Evolutionary conservation across 2,113 vertebrate genomes (phyloP).

Genomic region (Azemiops feae): DNA sequence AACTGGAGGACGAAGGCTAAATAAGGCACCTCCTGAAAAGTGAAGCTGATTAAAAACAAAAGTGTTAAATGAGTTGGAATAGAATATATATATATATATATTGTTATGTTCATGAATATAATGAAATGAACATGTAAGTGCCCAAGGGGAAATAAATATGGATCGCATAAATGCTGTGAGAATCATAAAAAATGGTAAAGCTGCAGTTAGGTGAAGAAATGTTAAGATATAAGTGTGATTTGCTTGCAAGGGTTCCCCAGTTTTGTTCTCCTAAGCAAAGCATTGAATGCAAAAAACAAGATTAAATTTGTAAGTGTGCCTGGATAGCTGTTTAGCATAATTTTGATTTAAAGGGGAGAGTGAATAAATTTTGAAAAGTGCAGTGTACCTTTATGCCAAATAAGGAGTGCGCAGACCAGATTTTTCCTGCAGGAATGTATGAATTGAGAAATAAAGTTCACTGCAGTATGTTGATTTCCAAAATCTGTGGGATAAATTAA

Average conservation of each 20-base stretch:
- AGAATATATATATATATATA: too few species aligned
- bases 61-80: not conserved
- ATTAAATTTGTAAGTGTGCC: not conserved
- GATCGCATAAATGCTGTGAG: not conserved
- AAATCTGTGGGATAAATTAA: not conserved
- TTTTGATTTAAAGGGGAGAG: not conserved
- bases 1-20: not conserved
- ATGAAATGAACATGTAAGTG: too few species aligned
- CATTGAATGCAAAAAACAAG: not conserved
- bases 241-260: not conserved
- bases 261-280: not conserved
- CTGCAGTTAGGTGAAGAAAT: not conserved
- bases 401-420: not conserved
- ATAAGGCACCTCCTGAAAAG: not conserved
- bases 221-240: not conserved
- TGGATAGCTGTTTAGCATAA: not conserved
- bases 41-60: not conserved
- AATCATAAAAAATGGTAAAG: not conserved
- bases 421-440: not conserved
- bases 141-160: too few species aligned
- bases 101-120: too few species aligned
- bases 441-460: not conserved
- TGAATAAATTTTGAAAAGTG: not conserved
- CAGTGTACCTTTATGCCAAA: not conserved
- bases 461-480: not conserved